Evolutionary conservation across 2,888 invertebrate species (phyloP).

Genomic region (Biston stratarius): DNA sequence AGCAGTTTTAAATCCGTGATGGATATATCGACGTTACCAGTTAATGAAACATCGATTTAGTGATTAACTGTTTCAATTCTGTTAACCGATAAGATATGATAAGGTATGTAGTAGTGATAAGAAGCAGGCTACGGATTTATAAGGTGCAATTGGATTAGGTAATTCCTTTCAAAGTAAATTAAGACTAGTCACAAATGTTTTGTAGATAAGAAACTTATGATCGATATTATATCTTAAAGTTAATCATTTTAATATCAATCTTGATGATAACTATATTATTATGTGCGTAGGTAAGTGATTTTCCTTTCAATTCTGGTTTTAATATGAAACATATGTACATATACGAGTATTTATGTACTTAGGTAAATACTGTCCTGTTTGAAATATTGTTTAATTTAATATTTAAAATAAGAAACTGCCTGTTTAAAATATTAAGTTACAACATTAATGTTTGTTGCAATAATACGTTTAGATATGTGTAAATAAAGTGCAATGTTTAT

Average conservation of each 20-base stretch:
- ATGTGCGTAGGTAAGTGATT: not conserved
- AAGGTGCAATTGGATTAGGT: constrained; percentile 26
- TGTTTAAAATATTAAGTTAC: not conserved
- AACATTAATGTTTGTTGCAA: not conserved
- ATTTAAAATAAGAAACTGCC: not conserved
- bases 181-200: constrained; percentile 20
- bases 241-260: not conserved
- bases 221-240: not conserved
- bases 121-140: constrained; percentile 18
- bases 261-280: not conserved
- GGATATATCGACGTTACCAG: constrained; percentile 11
- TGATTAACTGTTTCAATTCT: constrained; percentile 22
- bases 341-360: not conserved
- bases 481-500: not conserved
- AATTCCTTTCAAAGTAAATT: constrained; percentile 18
- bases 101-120: constrained; percentile 23
- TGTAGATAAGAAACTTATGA: constrained; percentile 3
- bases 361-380: not conserved
- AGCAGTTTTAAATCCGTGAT: not conserved
- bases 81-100: constrained; percentile 19
- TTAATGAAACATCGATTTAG: constrained; percentile 18
- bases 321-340: no score
- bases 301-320: not conserved
- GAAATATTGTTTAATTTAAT: not conserved
- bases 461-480: not conserved